Conservation (phyloP, 2,797 vertebrate species). For the Prionace glauca region DNA sequence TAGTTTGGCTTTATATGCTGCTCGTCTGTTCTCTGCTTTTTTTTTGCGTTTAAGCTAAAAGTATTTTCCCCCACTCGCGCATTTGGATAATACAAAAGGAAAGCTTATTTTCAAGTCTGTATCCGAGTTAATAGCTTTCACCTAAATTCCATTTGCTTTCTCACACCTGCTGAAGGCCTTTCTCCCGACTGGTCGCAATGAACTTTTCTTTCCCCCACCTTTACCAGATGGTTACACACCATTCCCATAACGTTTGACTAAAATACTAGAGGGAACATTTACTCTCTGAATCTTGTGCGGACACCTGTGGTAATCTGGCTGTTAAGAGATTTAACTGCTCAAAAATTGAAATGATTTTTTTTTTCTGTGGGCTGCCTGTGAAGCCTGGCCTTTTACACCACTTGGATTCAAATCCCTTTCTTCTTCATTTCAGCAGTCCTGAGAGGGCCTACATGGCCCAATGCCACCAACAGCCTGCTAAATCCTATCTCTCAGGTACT, state of each 20-base stretch:
- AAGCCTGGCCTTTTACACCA: conserved; percentile 43
- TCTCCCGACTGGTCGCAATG: not conserved
- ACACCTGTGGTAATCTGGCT: conserved; percentile 44
- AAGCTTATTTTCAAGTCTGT: not conserved
- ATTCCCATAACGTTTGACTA: conserved; percentile 42
- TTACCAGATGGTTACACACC: conserved; percentile 27
- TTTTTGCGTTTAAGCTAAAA: not conserved
- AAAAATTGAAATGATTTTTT: conserved; percentile 59
- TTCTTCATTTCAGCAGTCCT: conserved; percentile 51
- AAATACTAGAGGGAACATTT: conserved; percentile 49
- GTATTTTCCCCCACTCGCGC: not conserved
- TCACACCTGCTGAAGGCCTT: not conserved
- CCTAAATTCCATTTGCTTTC: not conserved
- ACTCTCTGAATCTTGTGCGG: conserved; percentile 40
- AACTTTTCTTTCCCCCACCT: not conserved
- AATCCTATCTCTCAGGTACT: conserved; percentile 55
- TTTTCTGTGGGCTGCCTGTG: conserved; percentile 60
- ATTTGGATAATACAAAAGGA: not conserved
- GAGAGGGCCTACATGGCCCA: conserved; percentile 54
- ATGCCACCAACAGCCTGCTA: conserved; percentile 49
- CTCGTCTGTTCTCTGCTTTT: not conserved
- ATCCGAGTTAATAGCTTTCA: not conserved
- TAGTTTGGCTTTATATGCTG: not conserved
- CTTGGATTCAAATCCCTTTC: conserved; percentile 40
- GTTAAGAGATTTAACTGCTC: conserved; percentile 46